A percentile compares a stretch with the other conserved stretches of the same genome.
Conservation (phyloP, 2,888 invertebrate species). For the Meghimatium bilineatum region DNA sequence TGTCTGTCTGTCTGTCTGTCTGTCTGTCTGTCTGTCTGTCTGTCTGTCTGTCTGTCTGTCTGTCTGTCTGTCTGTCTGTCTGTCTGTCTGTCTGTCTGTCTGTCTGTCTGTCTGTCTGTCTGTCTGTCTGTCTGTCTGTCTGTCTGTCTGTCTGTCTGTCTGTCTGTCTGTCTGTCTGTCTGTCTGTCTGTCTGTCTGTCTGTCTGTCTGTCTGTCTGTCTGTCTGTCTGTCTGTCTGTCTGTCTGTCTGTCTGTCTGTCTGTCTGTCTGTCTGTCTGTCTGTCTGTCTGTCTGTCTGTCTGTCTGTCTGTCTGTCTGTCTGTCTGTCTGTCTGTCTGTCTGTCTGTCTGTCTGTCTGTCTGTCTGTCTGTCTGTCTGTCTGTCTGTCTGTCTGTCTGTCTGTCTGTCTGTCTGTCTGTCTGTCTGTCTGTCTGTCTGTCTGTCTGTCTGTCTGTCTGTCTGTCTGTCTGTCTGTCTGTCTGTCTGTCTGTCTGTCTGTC, state of each 20-base stretch:
- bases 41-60: conserved; percentile 14
- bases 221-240: conserved; percentile 6
- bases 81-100: conserved; percentile 10
- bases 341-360: conserved; percentile 10
- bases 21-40: conserved; percentile 15
- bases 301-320: conserved; percentile 13
- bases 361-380: conserved; percentile 7
- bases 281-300: conserved; percentile 15
- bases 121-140: conserved; percentile 6
- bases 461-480: conserved; percentile 6
- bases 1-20: conserved; percentile 13
- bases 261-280: conserved; percentile 13
- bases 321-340: conserved; percentile 12
- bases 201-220: conserved; percentile 14
- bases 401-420: conserved; percentile 3
- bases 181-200: conserved; percentile 10
- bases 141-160: conserved; percentile 22
- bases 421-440: too few relatives aligned
- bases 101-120: conserved; percentile 16
- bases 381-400: conserved; percentile 11
- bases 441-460: neutral
- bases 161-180: conserved; percentile 5
- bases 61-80: conserved; percentile 14
- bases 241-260: conserved; percentile 18
- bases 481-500: neutral